Evolutionary conservation across 1,140 invertebrate species (phyloP).

Genomic region (Andricus grossulariae): DNA sequence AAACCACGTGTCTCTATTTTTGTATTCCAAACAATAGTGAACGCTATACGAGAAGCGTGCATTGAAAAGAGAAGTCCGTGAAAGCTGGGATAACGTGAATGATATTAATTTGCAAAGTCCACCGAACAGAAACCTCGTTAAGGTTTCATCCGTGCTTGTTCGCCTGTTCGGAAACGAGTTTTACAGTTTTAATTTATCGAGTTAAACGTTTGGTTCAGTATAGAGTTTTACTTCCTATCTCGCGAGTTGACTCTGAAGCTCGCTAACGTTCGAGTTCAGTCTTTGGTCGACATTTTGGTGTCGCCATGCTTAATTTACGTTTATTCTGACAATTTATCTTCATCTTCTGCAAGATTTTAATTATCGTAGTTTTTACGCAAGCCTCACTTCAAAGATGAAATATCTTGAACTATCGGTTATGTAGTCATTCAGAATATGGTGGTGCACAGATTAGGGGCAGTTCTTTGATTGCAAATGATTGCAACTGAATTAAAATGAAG

Average conservation of each 20-base stretch:
- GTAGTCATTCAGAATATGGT: too few species aligned
- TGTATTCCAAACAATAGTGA: slow-evolving; percentile 17
- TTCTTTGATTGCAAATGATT: too few species aligned
- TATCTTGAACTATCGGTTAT: too few species aligned
- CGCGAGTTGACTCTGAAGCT: slow-evolving; percentile 18
- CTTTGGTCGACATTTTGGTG: background rate
- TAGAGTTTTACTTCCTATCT: slow-evolving; percentile 30
- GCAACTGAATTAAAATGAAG: too few species aligned
- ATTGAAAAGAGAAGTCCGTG: slow-evolving; percentile 9
- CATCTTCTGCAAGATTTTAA: too few species aligned
- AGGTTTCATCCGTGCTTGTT: slow-evolving; percentile 29
- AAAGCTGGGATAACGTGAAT: slow-evolving; percentile 33
- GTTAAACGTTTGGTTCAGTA: slow-evolving; percentile 23
- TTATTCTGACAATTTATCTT: too few species aligned
- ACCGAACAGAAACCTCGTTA: slow-evolving; percentile 25
- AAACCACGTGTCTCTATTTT: slow-evolving; percentile 23
- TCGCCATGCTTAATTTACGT: background rate
- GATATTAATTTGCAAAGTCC: slow-evolving; percentile 59
- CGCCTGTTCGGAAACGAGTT: slow-evolving; percentile 30
- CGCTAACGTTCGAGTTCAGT: background rate
- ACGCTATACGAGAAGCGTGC: background rate
- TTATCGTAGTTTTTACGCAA: too few species aligned
- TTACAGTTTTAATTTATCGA: slow-evolving; percentile 31
- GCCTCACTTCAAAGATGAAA: too few species aligned
- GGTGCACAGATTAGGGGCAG: too few species aligned